A percentile compares a stretch with the other conserved stretches of the same genome.
Evolutionary conservation across 2,888 invertebrate genomes (phyloP).

Genomic region (Auanema freiburgensis): DNA sequence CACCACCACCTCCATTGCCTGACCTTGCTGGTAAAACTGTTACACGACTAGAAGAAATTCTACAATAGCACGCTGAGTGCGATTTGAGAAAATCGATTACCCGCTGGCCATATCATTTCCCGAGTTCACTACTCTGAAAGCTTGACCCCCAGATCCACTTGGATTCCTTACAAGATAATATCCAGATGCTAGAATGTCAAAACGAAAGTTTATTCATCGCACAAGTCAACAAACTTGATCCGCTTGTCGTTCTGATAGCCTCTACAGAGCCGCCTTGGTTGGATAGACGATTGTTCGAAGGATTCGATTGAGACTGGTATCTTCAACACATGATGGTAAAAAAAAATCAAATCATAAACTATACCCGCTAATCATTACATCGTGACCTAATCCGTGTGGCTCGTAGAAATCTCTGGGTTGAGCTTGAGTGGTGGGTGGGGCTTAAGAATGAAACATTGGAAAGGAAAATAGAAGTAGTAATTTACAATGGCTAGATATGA

Average conservation of each 20-base stretch:
- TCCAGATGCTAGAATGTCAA: not conserved
- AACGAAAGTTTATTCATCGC: too few relatives aligned
- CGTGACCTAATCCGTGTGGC: constrained; percentile 13
- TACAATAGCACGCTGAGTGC: not conserved
- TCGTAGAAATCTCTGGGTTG: constrained; percentile 15
- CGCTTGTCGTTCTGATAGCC: not conserved
- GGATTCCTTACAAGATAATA: constrained; percentile 15
- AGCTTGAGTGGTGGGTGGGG: not conserved
- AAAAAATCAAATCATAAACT: not conserved
- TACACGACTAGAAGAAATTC: constrained; percentile 9
- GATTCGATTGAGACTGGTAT: not conserved
- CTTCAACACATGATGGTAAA: not conserved
- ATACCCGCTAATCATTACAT: constrained; percentile 21
- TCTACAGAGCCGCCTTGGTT: not conserved
- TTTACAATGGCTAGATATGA: not conserved
- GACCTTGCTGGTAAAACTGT: constrained; percentile 16
- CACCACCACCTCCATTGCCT: constrained; percentile 10
- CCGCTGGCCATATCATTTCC: not conserved
- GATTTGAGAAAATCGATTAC: not conserved
- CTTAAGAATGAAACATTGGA: not conserved
- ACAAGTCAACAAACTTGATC: not conserved
- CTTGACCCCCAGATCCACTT: constrained; percentile 3
- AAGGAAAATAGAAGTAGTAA: not conserved
- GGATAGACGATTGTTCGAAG: not conserved
- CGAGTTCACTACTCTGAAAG: not conserved